phyloP scores from a whole-genome alignment of 2,797 vertebrate genomes.

The Poecile montanus region DNA sequence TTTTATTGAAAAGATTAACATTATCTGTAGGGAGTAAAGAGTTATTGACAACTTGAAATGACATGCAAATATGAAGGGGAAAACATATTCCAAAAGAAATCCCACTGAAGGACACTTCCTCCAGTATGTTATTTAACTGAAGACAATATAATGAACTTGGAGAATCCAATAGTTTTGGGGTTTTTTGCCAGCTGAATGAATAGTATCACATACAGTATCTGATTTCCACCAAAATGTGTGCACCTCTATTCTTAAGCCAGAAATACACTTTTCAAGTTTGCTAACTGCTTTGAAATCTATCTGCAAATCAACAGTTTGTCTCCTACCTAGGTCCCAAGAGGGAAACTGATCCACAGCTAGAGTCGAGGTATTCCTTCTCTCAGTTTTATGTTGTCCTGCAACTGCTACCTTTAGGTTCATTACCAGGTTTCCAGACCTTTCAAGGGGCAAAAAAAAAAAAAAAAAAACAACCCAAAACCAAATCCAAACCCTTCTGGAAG shows the following conservation, averaged over 20 bases:
- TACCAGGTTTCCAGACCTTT: not conserved
- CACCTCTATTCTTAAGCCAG: not conserved
- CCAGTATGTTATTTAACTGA: not conserved
- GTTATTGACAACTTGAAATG: not conserved
- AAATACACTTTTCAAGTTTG: not conserved
- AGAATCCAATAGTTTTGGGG: not conserved
- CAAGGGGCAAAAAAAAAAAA: not conserved
- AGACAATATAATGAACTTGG: not conserved
- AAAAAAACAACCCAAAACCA: accelerated
- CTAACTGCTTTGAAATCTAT: not conserved
- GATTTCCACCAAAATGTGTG: not conserved
- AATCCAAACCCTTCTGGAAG: not conserved
- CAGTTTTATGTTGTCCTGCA: not conserved
- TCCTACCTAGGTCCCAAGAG: not conserved
- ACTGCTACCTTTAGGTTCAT: not conserved
- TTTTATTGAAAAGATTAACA: not conserved
- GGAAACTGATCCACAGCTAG: not conserved
- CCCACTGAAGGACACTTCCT: not conserved
- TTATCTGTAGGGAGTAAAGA: not conserved
- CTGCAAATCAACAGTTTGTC: not conserved
- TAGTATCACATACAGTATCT: not conserved
- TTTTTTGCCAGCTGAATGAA: not conserved
- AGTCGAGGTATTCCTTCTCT: not conserved
- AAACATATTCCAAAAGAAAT: not conserved
- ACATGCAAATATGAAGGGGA: not conserved